Evolutionary conservation across 2,888 invertebrate species (phyloP).

Genomic region (Camptogramma bilineatum): DNA sequence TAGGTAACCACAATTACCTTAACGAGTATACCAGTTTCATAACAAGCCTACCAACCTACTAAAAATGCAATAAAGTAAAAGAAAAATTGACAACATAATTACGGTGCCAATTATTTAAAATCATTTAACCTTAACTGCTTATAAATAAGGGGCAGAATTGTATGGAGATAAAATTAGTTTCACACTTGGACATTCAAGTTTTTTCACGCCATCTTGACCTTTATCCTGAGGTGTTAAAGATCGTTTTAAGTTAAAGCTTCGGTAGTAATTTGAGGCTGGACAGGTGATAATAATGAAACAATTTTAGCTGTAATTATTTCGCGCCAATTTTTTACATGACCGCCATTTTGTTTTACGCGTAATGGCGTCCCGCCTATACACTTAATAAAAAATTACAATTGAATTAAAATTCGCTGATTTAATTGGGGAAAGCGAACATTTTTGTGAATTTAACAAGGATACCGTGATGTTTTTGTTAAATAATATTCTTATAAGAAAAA

Average conservation of each 20-base stretch:
- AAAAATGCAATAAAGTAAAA: constrained; percentile 48
- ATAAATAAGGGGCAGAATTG: constrained; percentile 37
- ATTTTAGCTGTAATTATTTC: constrained; percentile 70
- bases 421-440: constrained; percentile 25
- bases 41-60: constrained; percentile 42
- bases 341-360: constrained; percentile 65
- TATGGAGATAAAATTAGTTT: constrained; percentile 28
- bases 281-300: constrained; percentile 73
- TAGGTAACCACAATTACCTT: constrained; percentile 35
- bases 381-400: constrained; percentile 24
- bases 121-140: constrained; percentile 31
- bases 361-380: constrained; percentile 49
- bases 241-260: constrained; percentile 26
- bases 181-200: constrained; percentile 32
- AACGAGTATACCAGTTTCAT: constrained; percentile 42
- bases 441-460: neutral
- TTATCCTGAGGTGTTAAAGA: constrained; percentile 29
- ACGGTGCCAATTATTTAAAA: constrained; percentile 47
- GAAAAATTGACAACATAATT: constrained; percentile 62
- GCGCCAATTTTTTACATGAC: constrained; percentile 61
- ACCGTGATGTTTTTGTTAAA: neutral
- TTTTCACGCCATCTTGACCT: constrained; percentile 27
- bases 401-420: constrained; percentile 15
- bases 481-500: neutral
- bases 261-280: constrained; percentile 37